Base-by-base conservation (phyloP, 2,113 vertebrate genomes). In the Vicugna pacos region DNA sequence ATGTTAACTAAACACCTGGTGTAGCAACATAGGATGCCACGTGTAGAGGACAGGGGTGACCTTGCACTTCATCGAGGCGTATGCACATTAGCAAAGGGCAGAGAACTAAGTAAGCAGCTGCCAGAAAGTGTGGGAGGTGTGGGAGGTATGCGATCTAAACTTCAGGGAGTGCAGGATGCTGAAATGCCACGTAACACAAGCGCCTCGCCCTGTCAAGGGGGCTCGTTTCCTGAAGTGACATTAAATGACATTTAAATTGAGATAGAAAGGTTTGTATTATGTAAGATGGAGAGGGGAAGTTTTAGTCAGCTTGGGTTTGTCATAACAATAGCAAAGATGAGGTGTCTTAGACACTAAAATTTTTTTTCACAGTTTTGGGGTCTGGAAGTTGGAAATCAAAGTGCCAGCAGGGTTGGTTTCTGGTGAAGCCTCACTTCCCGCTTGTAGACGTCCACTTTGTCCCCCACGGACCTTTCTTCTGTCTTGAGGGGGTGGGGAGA, bases 151-250 rank as follows among this genome's bases (percentile, higher is more conserved):
- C 91, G 62, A 35, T 56, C n/a, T 77, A 67, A 72, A 80, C 30
- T 52, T 77, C 38, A 58, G 20, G 79, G 65, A 50, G 38, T 56
- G 8, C 54, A 72, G 19, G 35, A 12, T 42, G 26, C 62, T 60
- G 1, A 35, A 42, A 60, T 38, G 64, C 69, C 46, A 4, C 12
- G 10, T 17, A 58, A 32, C 8, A 83, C 6, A 32, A 42, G 19
- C 26, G 77, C 69, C 16, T 50, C 58, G 26, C 46, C 73, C 81
- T 65, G 50, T 67, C 38, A 46, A 58, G 12, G 30, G 58, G n/a
- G 3, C 38, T 69, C 11, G 32, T 90, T 81, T 86, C n/a, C 79
- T 73, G 62, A 72, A 58, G 32, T 84, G 58, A 77, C 60, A 75
- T 58, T 60, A 42, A 86, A 15, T 87, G 52, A 48, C 54, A 48